These are phyloP conservation scores for Leptinotarsa tumamoca DNA, from an alignment of 2,888 invertebrate genomes.

Conservation along the genomic window DNA sequence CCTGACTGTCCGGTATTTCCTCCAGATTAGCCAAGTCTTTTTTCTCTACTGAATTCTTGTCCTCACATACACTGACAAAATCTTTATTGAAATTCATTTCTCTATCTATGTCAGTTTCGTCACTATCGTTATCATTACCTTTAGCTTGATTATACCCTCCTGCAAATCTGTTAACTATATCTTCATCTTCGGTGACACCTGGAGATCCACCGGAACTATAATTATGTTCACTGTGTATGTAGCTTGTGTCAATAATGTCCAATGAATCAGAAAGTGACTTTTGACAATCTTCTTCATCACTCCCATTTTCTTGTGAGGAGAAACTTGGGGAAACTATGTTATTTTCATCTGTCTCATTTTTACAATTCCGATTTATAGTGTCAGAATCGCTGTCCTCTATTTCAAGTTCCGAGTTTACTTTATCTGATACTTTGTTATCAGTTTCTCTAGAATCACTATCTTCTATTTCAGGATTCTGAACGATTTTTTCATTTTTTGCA, in stretches of 20 bases:
- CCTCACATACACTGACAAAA: conserved; percentile 12
- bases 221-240: conserved; percentile 28
- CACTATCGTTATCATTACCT: conserved; percentile 21
- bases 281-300: neutral
- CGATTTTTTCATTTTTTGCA: neutral
- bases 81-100: neutral
- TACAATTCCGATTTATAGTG: neutral
- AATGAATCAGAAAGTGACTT: conserved; percentile 12
- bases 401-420: neutral
- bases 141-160: neutral
- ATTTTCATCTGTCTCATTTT: neutral
- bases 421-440: neutral
- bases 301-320: neutral
- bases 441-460: conserved; percentile 15
- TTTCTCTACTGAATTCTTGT: neutral
- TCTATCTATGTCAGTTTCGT: conserved; percentile 34
- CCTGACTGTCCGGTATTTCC: conserved; percentile 22
- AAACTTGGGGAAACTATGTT: neutral
- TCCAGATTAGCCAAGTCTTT: conserved; percentile 1
- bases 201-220: conserved; percentile 25
- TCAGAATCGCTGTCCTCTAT: neutral
- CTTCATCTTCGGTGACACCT: neutral
- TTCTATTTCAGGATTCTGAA: conserved; percentile 3
- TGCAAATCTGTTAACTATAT: neutral
- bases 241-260: neutral